Evolutionary conservation across 1,140 invertebrate genomes (phyloP).

Genomic region (Dinothrombium tinctorium): DNA sequence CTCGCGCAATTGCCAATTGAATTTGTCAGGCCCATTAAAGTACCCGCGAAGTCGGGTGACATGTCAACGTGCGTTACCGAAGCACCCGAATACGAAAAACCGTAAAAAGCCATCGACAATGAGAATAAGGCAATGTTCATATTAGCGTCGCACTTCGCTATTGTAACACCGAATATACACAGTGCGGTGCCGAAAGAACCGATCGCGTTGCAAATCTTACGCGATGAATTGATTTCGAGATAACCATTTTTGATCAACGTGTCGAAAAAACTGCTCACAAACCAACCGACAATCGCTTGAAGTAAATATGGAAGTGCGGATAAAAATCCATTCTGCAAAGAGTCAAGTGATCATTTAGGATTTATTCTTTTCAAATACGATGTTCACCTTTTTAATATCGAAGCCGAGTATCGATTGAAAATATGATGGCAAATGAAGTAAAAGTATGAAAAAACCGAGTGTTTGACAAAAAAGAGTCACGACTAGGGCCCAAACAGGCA

Average conservation of each 20-base stretch:
- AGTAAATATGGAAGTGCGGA: conserved; percentile 31
- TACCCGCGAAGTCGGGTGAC: conserved; percentile 14
- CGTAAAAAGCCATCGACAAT: conserved; percentile 4
- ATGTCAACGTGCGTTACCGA: conserved; percentile 13
- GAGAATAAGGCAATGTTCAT: conserved; percentile 6
- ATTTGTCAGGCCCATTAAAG: conserved; percentile 19
- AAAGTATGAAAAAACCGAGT: conserved; percentile 78
- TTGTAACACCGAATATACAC: conserved; percentile 40
- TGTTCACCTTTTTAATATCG: conserved; percentile 48
- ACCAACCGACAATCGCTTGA: conserved; percentile 24
- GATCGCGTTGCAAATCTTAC: conserved; percentile 15
- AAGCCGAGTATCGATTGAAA: conserved; percentile 69
- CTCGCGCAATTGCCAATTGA: conserved; percentile 17
- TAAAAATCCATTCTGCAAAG: conserved; percentile 28
- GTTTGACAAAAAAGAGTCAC: conserved; percentile 69
- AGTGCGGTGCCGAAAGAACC: conserved; percentile 1
- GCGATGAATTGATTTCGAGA: conserved; percentile 8
- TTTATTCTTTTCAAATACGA: neutral
- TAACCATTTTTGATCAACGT: conserved; percentile 16
- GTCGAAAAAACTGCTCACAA: conserved; percentile 26
- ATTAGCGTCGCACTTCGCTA: conserved; percentile 32
- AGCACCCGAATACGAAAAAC: conserved; percentile 8
- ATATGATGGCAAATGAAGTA: conserved; percentile 78
- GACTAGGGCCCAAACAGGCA: conserved; percentile 73
- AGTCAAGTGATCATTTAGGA: neutral